Evolutionary conservation across 2,888 invertebrate genomes (phyloP), one percentile per base, ranked within the genome.

Genomic region (Eupelmus urozonus): DNA sequence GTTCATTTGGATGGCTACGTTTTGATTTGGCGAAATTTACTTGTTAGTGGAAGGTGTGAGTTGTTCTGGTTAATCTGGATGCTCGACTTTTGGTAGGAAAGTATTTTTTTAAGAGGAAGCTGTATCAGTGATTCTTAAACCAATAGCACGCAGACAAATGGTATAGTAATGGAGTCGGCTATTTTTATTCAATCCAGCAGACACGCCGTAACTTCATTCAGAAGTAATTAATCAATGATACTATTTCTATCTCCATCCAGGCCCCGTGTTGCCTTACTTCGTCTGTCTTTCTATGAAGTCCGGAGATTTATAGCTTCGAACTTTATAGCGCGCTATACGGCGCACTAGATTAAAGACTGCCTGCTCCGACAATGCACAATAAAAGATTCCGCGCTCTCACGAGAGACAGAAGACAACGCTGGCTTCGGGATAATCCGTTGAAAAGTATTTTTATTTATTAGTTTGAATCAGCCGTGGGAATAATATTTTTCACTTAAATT

Each of bases 221-320:
- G 11, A 53, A 34, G 59, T 53, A 53, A 71, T 71, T 59, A 53
- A 71, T 60, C 62, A 62, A 34, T 7, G 23, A 40, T 62, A 51
- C 25, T 25, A 40, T 71, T 71, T 23, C 29, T 42, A 67, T 67
- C 67, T 25, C n/a, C 23, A 11, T 18, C 18, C 34, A n/a, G n/a
- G n/a, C 4, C 49, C 42, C 20, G 3, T 49, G n/a, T 60, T 7
- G 2, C 20, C 11, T 45, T 5, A 2, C 9, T 3, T 42, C 20
- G 13, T 34, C 13, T 25, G n/a, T 71, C 11, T 23, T 18, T 29
- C n/a, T 34, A 42, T 49, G 49, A 49, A 65, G 27, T 65, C 29
- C 13, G 13, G 45, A 63, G 73, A 73, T 65, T 55, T 73, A 65
- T 42, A 11, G 65, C 27, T 49, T 67, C 20, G 20, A 13, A 67